These are phyloP conservation scores for Harpegnathos saltator DNA, from an alignment of 1,140 invertebrate genomes.

Conservation along the genomic window DNA sequence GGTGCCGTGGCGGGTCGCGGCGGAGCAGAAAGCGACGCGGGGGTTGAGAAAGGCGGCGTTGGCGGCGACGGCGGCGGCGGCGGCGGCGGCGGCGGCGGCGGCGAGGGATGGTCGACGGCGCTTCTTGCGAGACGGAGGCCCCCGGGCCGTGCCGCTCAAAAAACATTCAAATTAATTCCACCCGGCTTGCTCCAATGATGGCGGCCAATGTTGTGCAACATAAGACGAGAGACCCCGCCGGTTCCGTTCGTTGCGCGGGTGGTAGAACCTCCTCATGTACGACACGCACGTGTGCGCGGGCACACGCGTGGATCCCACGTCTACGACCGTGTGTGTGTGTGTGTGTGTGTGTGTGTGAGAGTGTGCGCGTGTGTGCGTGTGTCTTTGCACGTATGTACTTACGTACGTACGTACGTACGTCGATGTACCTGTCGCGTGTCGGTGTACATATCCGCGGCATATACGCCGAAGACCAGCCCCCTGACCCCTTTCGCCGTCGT, in stretches of 20 bases:
- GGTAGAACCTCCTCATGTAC: conserved; percentile 54
- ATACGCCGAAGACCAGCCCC: conserved; percentile 69
- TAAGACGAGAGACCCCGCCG: conserved; percentile 74
- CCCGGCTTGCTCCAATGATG: conserved; percentile 81
- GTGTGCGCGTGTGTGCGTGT: neutral
- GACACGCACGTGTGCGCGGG: conserved; percentile 24
- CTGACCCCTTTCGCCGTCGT: conserved; percentile 66
- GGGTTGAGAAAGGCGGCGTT: conserved; percentile 59
- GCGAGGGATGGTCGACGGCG: conserved; percentile 64
- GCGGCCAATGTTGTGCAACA: conserved; percentile 83
- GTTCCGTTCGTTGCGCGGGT: conserved; percentile 36
- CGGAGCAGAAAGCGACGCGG: conserved; percentile 50
- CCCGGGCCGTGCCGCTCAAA: conserved; percentile 80
- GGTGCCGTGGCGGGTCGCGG: conserved; percentile 31
- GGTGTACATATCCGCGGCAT: conserved; percentile 66
- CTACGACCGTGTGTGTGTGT: neutral
- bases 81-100: conserved; percentile 43
- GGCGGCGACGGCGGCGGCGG: conserved; percentile 49
- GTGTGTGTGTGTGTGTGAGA: neutral
- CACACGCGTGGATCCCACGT: conserved; percentile 48
- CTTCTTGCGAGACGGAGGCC: conserved; percentile 79
- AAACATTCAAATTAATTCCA: conserved; percentile 85
- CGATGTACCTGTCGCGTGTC: conserved; percentile 65
- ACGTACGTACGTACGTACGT: conserved; percentile 27
- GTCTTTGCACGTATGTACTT: neutral